phyloP scores from a whole-genome alignment of 1,140 invertebrate species.

The Gonatopus flavifemur region DNA sequence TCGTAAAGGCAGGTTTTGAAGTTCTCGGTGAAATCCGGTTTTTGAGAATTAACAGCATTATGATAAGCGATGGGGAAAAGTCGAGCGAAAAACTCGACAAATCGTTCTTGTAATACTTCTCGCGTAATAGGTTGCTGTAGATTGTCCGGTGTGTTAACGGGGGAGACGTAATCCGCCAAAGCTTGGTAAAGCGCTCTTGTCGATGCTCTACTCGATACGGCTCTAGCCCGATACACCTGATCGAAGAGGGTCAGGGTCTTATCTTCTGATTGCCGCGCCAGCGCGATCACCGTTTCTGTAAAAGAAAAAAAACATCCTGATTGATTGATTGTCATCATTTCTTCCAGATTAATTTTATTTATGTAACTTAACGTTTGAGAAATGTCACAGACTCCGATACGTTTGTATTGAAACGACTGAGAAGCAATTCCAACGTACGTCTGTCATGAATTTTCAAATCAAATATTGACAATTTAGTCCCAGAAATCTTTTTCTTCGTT shows the following conservation, averaged over 20 bases:
- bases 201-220: constrained; percentile 63
- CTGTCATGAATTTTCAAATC: too few species aligned
- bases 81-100: constrained; percentile 76
- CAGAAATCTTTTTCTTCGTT: too few species aligned
- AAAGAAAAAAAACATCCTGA: constrained; percentile 24
- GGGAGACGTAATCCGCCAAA: constrained; percentile 66
- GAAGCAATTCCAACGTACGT: too few species aligned
- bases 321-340: too few species aligned
- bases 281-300: constrained; percentile 73
- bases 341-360: too few species aligned
- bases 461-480: too few species aligned
- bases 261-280: constrained; percentile 76
- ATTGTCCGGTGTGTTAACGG: constrained; percentile 34
- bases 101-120: constrained; percentile 63
- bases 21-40: constrained; percentile 69
- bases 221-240: constrained; percentile 74
- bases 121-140: constrained; percentile 35
- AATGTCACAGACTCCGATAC: too few species aligned
- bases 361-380: too few species aligned
- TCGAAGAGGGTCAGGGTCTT: constrained; percentile 74
- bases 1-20: constrained; percentile 76
- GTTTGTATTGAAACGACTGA: too few species aligned
- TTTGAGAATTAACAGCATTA: constrained; percentile 62
- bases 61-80: constrained; percentile 84
- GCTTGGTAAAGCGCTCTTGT: constrained; percentile 70